phyloP scores from a whole-genome alignment of 2,113 vertebrate species.

The Hassar affinis region DNA sequence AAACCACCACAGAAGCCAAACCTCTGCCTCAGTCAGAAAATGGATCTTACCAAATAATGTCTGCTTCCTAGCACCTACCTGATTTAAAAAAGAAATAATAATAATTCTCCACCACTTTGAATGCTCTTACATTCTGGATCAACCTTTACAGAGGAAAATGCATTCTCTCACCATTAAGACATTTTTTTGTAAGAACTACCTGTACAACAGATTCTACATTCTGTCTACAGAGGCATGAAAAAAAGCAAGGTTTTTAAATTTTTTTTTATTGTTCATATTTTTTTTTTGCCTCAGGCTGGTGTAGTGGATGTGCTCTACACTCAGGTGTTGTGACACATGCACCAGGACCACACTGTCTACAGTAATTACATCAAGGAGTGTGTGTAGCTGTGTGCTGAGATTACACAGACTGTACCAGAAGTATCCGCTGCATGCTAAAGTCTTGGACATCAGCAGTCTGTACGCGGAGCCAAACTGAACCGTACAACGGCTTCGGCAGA shows the following conservation, averaged over 20 bases:
- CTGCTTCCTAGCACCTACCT: conserved; percentile 79
- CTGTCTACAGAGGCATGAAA: not conserved
- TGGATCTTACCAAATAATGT: conserved; percentile 80
- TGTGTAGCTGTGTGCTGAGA: conserved; percentile 11
- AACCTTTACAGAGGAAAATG: not conserved
- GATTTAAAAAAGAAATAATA: too few species aligned
- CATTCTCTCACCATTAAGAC: not conserved
- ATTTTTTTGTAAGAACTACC: not conserved
- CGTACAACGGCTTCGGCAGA: conserved; percentile 41
- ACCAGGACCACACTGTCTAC: conserved; percentile 23
- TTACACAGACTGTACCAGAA: not conserved
- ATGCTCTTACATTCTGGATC: not conserved
- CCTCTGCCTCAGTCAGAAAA: conserved; percentile 71
- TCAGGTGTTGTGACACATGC: not conserved
- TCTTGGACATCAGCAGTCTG: conserved; percentile 29
- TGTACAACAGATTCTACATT: too few species aligned
- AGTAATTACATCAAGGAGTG: not conserved
- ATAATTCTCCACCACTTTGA: not conserved
- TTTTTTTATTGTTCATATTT: not conserved
- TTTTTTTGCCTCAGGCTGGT: conserved; percentile 53
- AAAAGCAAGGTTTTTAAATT: not conserved
- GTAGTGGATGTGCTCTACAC: conserved; percentile 37
- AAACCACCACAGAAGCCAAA: conserved; percentile 93
- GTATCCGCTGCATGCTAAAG: conserved; percentile 47
- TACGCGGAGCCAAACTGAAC: conserved; percentile 54